Evolutionary conservation across 2,888 invertebrate genomes (phyloP).

Genomic region (Xestia rhomboidea): DNA sequence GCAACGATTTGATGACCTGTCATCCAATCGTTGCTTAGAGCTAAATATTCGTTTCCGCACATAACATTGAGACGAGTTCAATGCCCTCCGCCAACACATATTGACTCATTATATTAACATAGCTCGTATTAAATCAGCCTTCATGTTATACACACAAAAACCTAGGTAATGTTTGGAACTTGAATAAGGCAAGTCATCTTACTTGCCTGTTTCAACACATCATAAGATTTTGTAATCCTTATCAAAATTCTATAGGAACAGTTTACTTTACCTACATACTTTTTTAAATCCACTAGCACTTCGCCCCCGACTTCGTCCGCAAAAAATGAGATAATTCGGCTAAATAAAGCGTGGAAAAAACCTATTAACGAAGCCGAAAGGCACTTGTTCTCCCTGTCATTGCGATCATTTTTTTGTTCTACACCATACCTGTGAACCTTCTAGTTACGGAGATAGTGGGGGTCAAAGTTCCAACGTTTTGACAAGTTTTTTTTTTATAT

Average conservation of each 20-base stretch:
- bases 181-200: not conserved
- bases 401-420: too few species aligned
- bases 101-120: conserved; percentile 59
- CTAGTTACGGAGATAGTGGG: too few species aligned
- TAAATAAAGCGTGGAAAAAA: too few species aligned
- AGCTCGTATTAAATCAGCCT: conserved; percentile 28
- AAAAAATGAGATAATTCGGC: too few species aligned
- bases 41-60: conserved; percentile 1
- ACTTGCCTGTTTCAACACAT: not conserved
- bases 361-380: too few species aligned
- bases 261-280: not conserved
- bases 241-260: not conserved
- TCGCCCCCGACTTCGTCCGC: too few species aligned
- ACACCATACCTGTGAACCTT: too few species aligned
- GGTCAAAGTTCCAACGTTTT: too few species aligned
- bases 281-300: not conserved
- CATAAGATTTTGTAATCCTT: conserved; percentile 15
- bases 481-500: too few species aligned
- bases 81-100: conserved; percentile 32
- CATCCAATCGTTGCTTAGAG: not conserved
- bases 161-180: not conserved
- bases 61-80: conserved; percentile 36
- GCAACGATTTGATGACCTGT: too few species aligned
- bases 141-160: conserved; percentile 27
- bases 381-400: too few species aligned